Evolutionary conservation across 2,888 invertebrate genomes (phyloP), one percentile per base, ranked within the genome.

Genomic region (Trissolcus japonicus): DNA sequence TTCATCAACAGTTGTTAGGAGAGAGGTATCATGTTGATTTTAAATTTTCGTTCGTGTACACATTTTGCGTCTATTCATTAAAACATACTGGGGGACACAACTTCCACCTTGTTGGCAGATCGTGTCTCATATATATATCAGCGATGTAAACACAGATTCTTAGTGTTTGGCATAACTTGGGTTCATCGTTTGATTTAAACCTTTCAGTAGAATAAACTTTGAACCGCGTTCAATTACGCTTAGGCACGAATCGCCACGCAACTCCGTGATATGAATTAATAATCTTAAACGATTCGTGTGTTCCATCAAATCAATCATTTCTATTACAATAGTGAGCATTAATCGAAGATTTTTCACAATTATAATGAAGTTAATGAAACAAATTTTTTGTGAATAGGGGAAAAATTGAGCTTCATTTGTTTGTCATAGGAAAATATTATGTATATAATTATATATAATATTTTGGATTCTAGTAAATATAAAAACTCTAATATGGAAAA

Each of bases 91-190:
- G 41, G 59, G 43, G 59, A 46, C 68, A 25, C 4, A 62, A 67
- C 61, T 75, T 54, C 59, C 63, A 63, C 6, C 69, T 83, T 82
- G 86, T 86, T 84, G 86, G 86, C 85, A 86, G 85, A 83, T 82
- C 84, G 83, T 84, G 82, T 82, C 83, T 82, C 86, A 86, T 87
- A 86, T 86, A 85, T 84, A 85, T 1, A n/a, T 82, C 81, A 81
- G 75, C 81, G 83, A 81, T 84, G 84, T 85, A 86, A 86, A 86
- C 85, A 86, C 82, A 83, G 82, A 80, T 83, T 84, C 83, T 79
- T 85, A 81, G 82, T 86, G 86, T 87, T 86, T 85, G 83, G 85
- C 80, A 79, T 71, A 77, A 73, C 66, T 75, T 61, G 68, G 62
- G 66, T 48, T 78, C 73, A 81, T 84, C 83, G 80, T 78, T 81